Percentiles rank a stretch among this genome's conserved stretches.
Conservation (phyloP, 2,888 invertebrate genomes). For the Eurois occulta region DNA sequence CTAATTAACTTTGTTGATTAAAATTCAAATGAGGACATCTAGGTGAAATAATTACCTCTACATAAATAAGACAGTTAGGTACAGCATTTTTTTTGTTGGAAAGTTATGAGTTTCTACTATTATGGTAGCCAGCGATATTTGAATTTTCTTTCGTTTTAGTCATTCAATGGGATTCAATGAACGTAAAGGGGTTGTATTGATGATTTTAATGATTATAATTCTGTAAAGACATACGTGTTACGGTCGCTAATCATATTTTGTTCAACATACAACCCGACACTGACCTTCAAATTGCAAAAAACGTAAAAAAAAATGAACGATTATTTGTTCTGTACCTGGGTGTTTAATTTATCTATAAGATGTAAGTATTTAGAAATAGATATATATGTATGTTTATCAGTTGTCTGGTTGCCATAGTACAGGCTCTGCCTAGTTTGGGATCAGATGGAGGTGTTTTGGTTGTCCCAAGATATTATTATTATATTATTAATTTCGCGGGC, state of each 20-base stretch:
- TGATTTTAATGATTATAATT: background rate
- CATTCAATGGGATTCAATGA: too few relatives aligned
- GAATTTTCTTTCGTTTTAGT: background rate
- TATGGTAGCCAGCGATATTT: background rate
- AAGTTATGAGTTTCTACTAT: background rate
- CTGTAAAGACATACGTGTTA: background rate
- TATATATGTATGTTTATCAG: too few relatives aligned
- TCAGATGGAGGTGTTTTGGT: too few relatives aligned
- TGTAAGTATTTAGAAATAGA: too few relatives aligned
- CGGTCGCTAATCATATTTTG: background rate
- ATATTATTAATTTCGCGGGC: background rate
- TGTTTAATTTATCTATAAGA: too few relatives aligned
- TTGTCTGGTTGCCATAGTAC: too few relatives aligned
- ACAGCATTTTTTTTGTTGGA: background rate
- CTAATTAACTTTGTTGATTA: background rate
- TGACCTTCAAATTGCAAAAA: background rate
- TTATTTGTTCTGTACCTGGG: too few relatives aligned
- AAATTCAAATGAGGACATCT: background rate
- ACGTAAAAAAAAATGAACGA: background rate
- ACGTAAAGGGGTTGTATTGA: background rate
- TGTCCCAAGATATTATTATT: too few relatives aligned
- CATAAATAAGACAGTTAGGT: background rate
- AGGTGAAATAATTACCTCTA: background rate
- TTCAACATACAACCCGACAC: background rate
- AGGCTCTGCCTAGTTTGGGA: too few relatives aligned